phyloP scores from a whole-genome alignment of 2,888 invertebrate species.

The Rhynchonema sp. region DNA sequence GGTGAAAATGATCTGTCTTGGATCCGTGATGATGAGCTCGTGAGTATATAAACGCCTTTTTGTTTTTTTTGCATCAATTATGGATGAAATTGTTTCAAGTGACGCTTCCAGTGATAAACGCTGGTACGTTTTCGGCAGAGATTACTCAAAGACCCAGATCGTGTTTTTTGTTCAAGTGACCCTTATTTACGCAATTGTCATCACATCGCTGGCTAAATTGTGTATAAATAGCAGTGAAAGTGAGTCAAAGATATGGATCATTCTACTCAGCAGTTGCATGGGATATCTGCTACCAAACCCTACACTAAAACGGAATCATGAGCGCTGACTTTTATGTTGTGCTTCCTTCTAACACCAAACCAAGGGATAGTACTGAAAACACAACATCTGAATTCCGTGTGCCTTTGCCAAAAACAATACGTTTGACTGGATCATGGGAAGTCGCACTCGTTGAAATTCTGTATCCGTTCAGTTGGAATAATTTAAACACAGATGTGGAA shows the following conservation, averaged over 20 bases:
- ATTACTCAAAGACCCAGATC: no score
- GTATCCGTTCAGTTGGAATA: background rate
- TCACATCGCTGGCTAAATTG: background rate
- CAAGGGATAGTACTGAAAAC: background rate
- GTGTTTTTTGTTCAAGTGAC: background rate
- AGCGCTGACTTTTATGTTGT: slow-evolving; percentile 3
- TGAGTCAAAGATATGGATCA: background rate
- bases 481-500: background rate
- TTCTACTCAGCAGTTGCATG: background rate
- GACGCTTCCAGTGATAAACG: no score
- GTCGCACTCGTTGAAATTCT: slow-evolving; percentile 1
- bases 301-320: no score
- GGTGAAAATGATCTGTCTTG: background rate
- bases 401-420: background rate
- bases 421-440: slow-evolving; percentile 3
- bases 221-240: background rate
- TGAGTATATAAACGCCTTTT: no score
- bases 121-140: no score
- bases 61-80: no score
- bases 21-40: no score
- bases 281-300: slow-evolving; percentile 1
- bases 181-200: background rate
- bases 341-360: slow-evolving; percentile 4
- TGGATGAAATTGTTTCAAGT: no score
- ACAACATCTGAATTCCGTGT: background rate